Base-by-base conservation (phyloP, 2,888 invertebrate species). In the Tinea trinotella region DNA sequence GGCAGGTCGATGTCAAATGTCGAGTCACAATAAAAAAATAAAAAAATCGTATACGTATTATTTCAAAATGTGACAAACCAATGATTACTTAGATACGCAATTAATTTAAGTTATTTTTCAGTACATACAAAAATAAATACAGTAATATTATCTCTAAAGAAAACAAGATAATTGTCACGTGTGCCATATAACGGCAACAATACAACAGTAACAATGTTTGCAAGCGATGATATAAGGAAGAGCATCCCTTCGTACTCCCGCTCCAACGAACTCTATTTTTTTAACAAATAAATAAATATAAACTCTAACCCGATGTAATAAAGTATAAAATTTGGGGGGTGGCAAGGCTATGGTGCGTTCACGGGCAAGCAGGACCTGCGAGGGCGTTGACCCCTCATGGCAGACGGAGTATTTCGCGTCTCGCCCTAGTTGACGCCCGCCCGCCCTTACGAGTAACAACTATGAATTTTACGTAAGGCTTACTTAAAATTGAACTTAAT, bases 391-490 rank as follows among this genome's bases (percentile, higher is more conserved):
- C 80, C 83, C 70, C 70, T 64, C 64, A 64, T 64, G 60, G 70
- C 75, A 80, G 81, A 76, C 82, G 78, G 59, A 74, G 79, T 74
- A 75, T 79, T 77, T 77, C 76, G 74, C 79, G 74, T 78, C 76
- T 74, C 82, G 81, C 78, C 82, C 82, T 81, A 63, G 58, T 60
- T 57, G 59, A 46, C 9, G 46, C 55, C 52, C 50, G 56, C 56
- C 57, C 50, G 56, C 57, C 60, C 60, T 57, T 77, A 77, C 72
- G 68, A 67, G 72, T 78, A 46, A 18, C 46, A 19, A 40, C 50
- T 50, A 50, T 2, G 50, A 50, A 50, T 4, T 24, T 24, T 5
- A 22, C 18, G 24, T 24, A 46, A 46, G 19, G 18, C 46, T 46
- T 7, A 19, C 18, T 40, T 30, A 40, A 40, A 40, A 15, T 6